Percentiles rank a stretch among this genome's conserved stretches.
phyloP scores from a whole-genome alignment of 2,113 vertebrate species.

The Sakesphorus luctuosus region DNA sequence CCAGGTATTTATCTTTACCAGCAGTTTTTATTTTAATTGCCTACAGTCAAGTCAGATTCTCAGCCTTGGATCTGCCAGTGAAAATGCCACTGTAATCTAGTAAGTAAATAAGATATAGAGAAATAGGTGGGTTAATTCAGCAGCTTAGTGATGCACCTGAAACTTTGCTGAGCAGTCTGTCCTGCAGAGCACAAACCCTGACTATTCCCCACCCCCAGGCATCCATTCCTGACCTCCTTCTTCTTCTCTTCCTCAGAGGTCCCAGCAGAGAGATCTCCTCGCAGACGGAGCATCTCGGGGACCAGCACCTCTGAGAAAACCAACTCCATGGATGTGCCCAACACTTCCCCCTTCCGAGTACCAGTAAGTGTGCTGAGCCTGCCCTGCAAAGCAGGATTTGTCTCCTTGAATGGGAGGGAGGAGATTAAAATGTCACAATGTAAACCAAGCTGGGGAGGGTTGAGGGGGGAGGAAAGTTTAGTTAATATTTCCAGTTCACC shows the following conservation, averaged over 20 bases:
- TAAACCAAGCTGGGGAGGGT: background rate
- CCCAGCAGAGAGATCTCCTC: slow-evolving; percentile 90
- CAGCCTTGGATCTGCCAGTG: background rate
- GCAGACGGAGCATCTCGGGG: slow-evolving; percentile 95
- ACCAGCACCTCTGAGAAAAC: slow-evolving; percentile 90
- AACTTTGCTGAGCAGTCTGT: slow-evolving; percentile 30
- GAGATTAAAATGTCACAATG: background rate
- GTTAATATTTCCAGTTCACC: background rate
- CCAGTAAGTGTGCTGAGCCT: slow-evolving; percentile 82
- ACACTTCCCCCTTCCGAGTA: slow-evolving; percentile 95
- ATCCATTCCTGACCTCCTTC: slow-evolving; percentile 20
- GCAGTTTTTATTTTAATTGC: background rate
- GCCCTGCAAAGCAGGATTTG: background rate
- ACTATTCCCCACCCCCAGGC: background rate
- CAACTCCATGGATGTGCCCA: slow-evolving; percentile 83
- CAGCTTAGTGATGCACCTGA: background rate
- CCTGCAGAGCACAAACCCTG: background rate
- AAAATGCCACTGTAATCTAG: background rate
- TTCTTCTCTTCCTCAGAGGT: slow-evolving; percentile 78
- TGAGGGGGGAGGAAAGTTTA: background rate
- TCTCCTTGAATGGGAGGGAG: background rate
- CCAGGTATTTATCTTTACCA: background rate
- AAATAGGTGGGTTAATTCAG: slow-evolving; percentile 6
- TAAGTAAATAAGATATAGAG: background rate
- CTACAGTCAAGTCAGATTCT: background rate